These are phyloP conservation scores for Cephus pygmeus DNA, from an alignment of 2,888 invertebrate species.

Conservation along the genomic window DNA sequence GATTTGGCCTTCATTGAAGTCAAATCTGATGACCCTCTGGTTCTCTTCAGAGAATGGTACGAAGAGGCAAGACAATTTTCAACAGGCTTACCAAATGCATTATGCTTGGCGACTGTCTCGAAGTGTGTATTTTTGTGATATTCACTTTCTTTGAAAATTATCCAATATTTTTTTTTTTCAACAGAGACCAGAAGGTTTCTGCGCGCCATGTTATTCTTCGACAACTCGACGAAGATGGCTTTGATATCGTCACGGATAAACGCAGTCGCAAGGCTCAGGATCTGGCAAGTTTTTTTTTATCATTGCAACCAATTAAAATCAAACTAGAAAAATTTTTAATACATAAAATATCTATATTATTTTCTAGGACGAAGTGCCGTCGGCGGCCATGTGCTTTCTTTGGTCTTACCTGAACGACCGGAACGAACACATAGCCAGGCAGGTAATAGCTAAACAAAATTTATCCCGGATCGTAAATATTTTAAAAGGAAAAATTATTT, in stretches of 20 bases:
- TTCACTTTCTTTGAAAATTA: neutral
- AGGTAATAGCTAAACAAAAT: constrained; percentile 41
- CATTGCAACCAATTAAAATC: neutral
- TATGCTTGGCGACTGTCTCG: constrained; percentile 64
- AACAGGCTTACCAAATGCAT: constrained; percentile 43
- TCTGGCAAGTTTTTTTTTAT: constrained; percentile 57
- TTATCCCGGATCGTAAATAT: neutral
- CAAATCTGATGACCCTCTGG: constrained; percentile 60
- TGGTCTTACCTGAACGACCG: constrained; percentile 60
- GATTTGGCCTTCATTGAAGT: constrained; percentile 62
- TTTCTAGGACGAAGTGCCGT: constrained; percentile 63
- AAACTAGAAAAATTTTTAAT: neutral
- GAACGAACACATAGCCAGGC: constrained; percentile 45
- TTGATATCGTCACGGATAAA: constrained; percentile 66
- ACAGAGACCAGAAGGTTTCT: constrained; percentile 62
- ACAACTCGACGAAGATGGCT: constrained; percentile 65
- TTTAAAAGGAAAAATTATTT: neutral
- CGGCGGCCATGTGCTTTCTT: constrained; percentile 65
- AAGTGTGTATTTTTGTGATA: constrained; percentile 46
- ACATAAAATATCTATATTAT: constrained; percentile 12
- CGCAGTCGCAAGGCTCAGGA: constrained; percentile 65
- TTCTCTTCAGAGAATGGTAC: constrained; percentile 67
- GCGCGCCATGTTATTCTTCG: constrained; percentile 62
- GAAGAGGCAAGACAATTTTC: constrained; percentile 53
- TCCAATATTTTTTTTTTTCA: constrained; percentile 26